Base-by-base conservation (phyloP, 2,888 invertebrate genomes). In the Hyles lineata region DNA sequence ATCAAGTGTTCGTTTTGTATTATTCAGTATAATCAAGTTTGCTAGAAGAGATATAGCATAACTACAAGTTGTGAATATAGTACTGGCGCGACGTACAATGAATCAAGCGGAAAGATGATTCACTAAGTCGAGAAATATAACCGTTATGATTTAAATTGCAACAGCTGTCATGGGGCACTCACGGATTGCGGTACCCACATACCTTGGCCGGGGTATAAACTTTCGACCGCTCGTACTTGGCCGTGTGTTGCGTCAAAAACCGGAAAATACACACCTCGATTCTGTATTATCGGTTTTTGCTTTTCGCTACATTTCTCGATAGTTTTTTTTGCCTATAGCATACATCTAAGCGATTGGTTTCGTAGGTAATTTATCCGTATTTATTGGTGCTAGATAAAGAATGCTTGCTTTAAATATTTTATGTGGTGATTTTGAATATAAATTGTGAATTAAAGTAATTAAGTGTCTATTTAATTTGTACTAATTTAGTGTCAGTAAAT, bases 131-230 rank as follows among this genome's bases (percentile, higher is more conserved):
- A 90, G 91, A 91, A 89, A 87, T 89, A 84, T 82, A 89, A 92
- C 93, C 92, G 93, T 93, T 93, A 93, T 90, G 91, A 90, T 92
- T 91, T 89, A 89, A 93, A 92, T 90, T 91, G 89, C 88, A 88
- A 89, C 88, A 89, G 90, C 89, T 89, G 91, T 88, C 89, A 88
- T 82, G 85, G 85, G 85, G 87, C 86, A 88, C 86, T 87, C 87
- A 87, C 86, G 86, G 84, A 85, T 91, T 91, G 90, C 92, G 92
- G 92, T 90, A 92, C 89, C 84, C 78, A 86, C 88, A 87, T 91
- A 87, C 83, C 85, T 85, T 83, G 82, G 83, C 81, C 80, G 82
- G 76, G 72, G 72, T 79, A 67, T 77, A 77, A 67, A 67, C 67
- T 67, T 67, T 67, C 67, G 50, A 67, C 67, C 67, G 67, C 67